These are phyloP conservation scores for Madoqua kirkii DNA, from an alignment of 2,113 vertebrate genomes.

Conservation along the genomic window DNA sequence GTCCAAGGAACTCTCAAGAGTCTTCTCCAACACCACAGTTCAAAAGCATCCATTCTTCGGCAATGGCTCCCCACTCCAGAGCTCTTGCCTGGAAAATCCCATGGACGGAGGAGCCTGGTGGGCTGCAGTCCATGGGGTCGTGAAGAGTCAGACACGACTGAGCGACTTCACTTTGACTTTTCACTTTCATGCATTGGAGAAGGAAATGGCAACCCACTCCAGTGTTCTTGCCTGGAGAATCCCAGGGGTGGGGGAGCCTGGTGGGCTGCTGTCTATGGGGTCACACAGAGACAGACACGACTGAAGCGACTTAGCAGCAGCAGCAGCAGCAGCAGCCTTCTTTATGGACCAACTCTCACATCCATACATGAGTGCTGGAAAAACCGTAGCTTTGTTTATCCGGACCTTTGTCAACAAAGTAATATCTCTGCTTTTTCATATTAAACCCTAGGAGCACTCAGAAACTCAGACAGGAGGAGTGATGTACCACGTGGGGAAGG, in stretches of 20 bases:
- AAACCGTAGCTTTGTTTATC: background rate
- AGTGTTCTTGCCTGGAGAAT: no score
- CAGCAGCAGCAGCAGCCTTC: background rate
- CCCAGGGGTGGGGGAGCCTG: no score
- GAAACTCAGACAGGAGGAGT: background rate
- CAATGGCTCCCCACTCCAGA: accelerated
- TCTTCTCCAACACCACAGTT: background rate
- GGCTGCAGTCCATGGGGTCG: no score
- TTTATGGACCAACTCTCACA: background rate
- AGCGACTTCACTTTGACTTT: no score
- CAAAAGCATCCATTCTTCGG: background rate
- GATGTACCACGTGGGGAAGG: background rate
- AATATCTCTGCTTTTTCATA: background rate
- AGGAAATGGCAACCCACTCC: no score
- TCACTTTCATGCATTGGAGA: no score
- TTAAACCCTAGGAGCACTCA: background rate
- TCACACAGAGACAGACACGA: no score
- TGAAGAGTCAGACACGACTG: no score
- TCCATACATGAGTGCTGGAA: background rate
- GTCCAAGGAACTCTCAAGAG: background rate
- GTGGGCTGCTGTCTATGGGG: no score
- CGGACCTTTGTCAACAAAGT: background rate
- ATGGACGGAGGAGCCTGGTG: no score
- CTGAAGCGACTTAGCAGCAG: no score
- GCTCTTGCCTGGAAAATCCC: no score